These are phyloP conservation scores for Chrysina gloriosa DNA, from an alignment of 2,888 invertebrate genomes.

Conservation along the genomic window DNA sequence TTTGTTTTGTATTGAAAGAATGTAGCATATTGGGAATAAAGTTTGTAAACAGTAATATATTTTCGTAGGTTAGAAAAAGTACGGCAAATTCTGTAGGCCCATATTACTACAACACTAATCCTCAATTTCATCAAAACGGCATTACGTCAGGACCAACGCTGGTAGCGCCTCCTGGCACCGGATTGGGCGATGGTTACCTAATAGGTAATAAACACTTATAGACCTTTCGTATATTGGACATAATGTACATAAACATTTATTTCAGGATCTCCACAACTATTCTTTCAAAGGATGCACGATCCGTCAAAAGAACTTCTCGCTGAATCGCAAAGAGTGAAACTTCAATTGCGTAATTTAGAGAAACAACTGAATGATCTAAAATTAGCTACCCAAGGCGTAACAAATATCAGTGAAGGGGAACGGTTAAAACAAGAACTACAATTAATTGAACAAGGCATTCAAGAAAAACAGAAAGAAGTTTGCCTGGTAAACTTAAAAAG, in stretches of 20 bases:
- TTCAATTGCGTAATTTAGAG: conserved; percentile 71
- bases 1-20: no score
- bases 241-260: background rate
- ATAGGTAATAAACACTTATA: no score
- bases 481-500: conserved; percentile 61
- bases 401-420: conserved; percentile 69
- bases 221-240: no score
- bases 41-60: no score
- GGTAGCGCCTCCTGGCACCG: conserved; percentile 55
- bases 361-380: conserved; percentile 73
- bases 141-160: conserved; percentile 56
- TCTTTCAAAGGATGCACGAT: conserved; percentile 62
- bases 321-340: conserved; percentile 72
- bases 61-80: conserved; percentile 62
- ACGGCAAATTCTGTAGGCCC: conserved; percentile 65
- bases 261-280: conserved; percentile 59
- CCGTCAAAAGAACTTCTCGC: conserved; percentile 65
- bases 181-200: conserved; percentile 66
- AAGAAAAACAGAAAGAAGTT: conserved; percentile 72
- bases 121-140: conserved; percentile 57
- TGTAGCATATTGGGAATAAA: no score
- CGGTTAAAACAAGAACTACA: conserved; percentile 71
- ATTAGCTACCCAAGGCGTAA: conserved; percentile 68
- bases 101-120: conserved; percentile 64
- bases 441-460: conserved; percentile 72